These are phyloP conservation scores for Drosophila algonquin DNA, from an alignment of 2,888 invertebrate species.

Conservation along the genomic window DNA sequence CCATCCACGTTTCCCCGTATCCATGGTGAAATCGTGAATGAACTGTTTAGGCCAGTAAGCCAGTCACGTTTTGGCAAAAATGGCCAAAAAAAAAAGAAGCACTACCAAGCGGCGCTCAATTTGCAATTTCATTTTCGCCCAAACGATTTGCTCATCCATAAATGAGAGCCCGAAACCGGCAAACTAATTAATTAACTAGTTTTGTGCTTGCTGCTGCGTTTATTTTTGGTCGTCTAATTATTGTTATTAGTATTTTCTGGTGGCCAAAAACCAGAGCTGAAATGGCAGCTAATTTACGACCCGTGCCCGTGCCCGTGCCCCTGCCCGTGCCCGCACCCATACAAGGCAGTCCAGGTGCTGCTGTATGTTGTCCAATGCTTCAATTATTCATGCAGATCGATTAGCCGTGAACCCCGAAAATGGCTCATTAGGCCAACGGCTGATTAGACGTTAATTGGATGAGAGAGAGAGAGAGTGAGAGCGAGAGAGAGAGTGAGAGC, in stretches of 20 bases:
- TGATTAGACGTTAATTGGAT: slow-evolving; percentile 71
- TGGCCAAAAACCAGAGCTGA: slow-evolving; percentile 47
- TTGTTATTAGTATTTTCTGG: slow-evolving; percentile 48
- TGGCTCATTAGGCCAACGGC: slow-evolving; percentile 48
- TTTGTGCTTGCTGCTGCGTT: slow-evolving; percentile 42
- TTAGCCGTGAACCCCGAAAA: slow-evolving; percentile 55
- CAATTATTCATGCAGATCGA: slow-evolving; percentile 70
- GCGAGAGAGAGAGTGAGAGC: slow-evolving; percentile 18
- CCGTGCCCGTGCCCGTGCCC: neutral
- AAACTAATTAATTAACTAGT: slow-evolving; percentile 63
- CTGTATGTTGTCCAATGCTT: slow-evolving; percentile 3
- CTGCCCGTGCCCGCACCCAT: neutral
- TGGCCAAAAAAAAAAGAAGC: slow-evolving; percentile 1
- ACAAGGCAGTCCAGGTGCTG: slow-evolving; percentile 24
- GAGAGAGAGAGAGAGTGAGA: slow-evolving; percentile 25
- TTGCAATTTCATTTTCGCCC: slow-evolving; percentile 40
- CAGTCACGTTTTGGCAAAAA: slow-evolving; percentile 55
- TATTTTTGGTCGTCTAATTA: slow-evolving; percentile 51
- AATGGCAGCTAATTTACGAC: slow-evolving; percentile 9
- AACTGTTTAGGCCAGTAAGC: slow-evolving; percentile 27
- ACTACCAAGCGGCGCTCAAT: slow-evolving; percentile 20
- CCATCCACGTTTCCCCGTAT: slow-evolving; percentile 2
- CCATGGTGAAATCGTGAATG: slow-evolving; percentile 18
- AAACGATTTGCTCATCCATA: slow-evolving; percentile 36
- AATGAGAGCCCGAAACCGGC: slow-evolving; percentile 24